Percentiles rank a stretch among this genome's conserved stretches.
Conservation (phyloP, 92 coral and sea anemone genomes). For the Palythoa grandis region DNA sequence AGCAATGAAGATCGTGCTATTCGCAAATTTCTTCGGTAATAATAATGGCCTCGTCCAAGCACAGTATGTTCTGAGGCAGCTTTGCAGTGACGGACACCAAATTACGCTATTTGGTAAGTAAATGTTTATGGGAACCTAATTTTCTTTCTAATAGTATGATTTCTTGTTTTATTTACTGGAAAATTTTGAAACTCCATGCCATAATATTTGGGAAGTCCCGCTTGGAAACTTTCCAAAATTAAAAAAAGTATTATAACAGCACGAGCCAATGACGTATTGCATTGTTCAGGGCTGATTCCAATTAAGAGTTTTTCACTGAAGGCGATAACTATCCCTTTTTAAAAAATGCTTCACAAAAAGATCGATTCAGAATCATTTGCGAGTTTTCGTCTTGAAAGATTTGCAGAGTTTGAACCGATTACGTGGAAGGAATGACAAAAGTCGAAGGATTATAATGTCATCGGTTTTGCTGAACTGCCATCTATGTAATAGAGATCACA, state of each 20-base stretch:
- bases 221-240: constrained; percentile 32
- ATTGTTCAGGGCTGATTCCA: background rate
- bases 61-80: constrained; percentile 89
- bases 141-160: background rate
- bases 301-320: background rate
- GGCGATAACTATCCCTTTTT: background rate
- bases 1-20: constrained; percentile 93
- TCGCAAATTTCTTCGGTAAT: constrained; percentile 87
- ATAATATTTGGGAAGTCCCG: constrained; percentile 7
- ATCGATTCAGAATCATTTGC: background rate
- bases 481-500: background rate
- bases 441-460: too few species aligned
- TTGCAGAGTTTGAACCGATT: constrained; percentile 6
- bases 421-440: background rate
- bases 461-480: constrained; percentile 27
- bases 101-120: constrained; percentile 93
- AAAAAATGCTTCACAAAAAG: background rate
- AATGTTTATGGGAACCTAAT: background rate
- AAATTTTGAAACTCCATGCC: background rate
- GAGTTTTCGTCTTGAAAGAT: background rate
- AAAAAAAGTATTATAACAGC: background rate
- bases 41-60: constrained; percentile 94
- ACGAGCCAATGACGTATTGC: background rate
- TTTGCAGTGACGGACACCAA: constrained; percentile 93
- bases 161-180: background rate